Evolutionary conservation across 1,140 invertebrate species (phyloP).

Genomic region (Scaptomyza pallida): DNA sequence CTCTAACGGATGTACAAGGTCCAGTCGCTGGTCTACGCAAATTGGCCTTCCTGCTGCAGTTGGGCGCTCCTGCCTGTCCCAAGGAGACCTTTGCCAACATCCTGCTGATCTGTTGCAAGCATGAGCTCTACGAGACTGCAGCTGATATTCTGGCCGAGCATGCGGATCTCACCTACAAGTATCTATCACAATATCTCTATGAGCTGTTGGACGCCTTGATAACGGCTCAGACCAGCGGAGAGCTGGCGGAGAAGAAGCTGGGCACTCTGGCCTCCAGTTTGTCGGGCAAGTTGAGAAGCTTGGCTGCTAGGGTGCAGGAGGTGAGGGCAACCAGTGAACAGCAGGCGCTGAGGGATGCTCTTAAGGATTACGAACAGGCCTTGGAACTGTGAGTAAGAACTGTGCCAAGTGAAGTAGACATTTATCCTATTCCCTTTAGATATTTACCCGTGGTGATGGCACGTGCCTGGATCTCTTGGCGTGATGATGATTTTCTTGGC

Average conservation of each 20-base stretch:
- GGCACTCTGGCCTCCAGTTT: constrained; percentile 97
- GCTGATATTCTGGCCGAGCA: constrained; percentile 99
- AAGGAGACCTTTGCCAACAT: constrained; percentile 99
- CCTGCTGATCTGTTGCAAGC: constrained; percentile 97
- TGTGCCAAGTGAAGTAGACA: too few species aligned
- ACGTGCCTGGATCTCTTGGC: constrained; percentile 99
- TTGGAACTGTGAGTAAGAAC: constrained; percentile 86
- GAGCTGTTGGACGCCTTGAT: constrained; percentile 97
- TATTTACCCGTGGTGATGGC: constrained; percentile 98
- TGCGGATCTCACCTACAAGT: constrained; percentile 98
- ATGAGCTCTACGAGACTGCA: constrained; percentile 98
- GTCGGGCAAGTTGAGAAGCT: constrained; percentile 94
- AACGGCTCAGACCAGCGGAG: constrained; percentile 97
- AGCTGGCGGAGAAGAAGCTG: constrained; percentile 98
- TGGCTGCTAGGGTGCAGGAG: constrained; percentile 97
- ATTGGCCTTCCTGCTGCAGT: constrained; percentile 97
- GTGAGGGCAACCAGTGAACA: constrained; percentile 94
- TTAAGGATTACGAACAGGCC: constrained; percentile 97
- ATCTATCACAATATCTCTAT: constrained; percentile 95
- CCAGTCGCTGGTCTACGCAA: constrained; percentile 98
- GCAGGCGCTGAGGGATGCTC: constrained; percentile 93
- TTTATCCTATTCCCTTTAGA: constrained; percentile 67
- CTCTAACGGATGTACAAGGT: constrained; percentile 94
- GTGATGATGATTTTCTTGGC: constrained; percentile 97
- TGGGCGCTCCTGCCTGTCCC: constrained; percentile 94